Conservation (phyloP, 2,113 vertebrate genomes). For the Daphoenositta chrysoptera region DNA sequence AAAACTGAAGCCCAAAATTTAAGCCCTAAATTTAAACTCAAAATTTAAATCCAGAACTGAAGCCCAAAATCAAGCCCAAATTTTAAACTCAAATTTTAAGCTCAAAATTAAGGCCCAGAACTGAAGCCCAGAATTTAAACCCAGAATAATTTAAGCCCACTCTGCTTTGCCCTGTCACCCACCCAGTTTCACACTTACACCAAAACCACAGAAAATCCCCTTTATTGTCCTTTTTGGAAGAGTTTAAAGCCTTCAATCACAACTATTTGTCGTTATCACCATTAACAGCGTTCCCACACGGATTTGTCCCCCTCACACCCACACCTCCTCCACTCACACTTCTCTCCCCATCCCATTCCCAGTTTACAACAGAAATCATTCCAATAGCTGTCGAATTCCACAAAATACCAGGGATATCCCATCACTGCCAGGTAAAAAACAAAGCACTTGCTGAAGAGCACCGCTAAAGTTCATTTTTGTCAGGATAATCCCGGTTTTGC, state of each 20-base stretch:
- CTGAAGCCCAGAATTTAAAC: too few species aligned
- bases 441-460: not conserved
- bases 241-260: not conserved
- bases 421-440: accelerated
- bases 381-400: accelerated
- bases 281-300: accelerated
- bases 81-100: not conserved
- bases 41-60: not conserved
- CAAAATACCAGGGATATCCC: not conserved
- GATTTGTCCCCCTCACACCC: not conserved
- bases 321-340: accelerated
- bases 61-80: not conserved
- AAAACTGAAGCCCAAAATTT: not conserved
- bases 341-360: not conserved
- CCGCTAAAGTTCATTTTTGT: accelerated
- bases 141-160: too few species aligned
- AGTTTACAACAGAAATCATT: not conserved
- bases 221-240: not conserved
- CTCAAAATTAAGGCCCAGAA: not conserved
- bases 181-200: accelerated
- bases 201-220: accelerated
- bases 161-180: not conserved
- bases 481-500: not conserved
- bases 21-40: not conserved
- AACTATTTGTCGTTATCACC: accelerated